phyloP scores from a whole-genome alignment of 2,888 invertebrate genomes.

The Andrena minutula region DNA sequence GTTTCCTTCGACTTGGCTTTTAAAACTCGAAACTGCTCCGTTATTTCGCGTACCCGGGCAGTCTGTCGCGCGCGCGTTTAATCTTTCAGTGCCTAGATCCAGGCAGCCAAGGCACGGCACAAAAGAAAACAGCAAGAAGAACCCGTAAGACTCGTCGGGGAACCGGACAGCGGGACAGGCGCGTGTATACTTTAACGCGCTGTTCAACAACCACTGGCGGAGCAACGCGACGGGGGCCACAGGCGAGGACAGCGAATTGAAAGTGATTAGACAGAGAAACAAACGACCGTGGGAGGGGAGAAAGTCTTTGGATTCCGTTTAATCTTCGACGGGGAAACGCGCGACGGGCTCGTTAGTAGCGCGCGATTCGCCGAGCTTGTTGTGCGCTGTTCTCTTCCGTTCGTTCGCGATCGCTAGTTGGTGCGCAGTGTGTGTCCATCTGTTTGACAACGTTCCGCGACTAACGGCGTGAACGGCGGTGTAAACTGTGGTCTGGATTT shows the following conservation, averaged over 20 bases:
- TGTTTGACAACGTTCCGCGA: not conserved
- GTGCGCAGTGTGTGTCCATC: not conserved
- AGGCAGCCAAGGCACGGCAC: constrained; percentile 1
- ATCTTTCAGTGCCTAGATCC: constrained; percentile 26
- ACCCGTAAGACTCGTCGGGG: constrained; percentile 11
- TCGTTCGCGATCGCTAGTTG: not conserved
- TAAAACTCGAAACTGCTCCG: too few relatives aligned
- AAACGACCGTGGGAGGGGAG: constrained; percentile 23
- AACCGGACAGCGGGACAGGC: constrained; percentile 39
- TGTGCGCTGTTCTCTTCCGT: not conserved
- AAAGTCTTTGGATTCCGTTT: constrained; percentile 55
- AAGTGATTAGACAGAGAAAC: constrained; percentile 36
- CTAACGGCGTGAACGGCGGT: not conserved
- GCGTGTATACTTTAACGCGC: not conserved
- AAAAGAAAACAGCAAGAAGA: not conserved
- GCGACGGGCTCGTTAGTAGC: constrained; percentile 33
- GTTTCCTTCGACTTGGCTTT: too few relatives aligned
- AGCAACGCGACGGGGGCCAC: not conserved
- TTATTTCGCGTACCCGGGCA: too few relatives aligned
- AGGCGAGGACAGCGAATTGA: constrained; percentile 41
- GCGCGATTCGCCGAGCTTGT: constrained; percentile 14
- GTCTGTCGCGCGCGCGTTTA: constrained; percentile 8
- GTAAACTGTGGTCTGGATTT: not conserved
- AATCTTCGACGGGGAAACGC: constrained; percentile 44
- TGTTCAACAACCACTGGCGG: constrained; percentile 9